Evolutionary conservation across 2,113 vertebrate genomes (phyloP).

Genomic region (Antechinus flavipes): DNA sequence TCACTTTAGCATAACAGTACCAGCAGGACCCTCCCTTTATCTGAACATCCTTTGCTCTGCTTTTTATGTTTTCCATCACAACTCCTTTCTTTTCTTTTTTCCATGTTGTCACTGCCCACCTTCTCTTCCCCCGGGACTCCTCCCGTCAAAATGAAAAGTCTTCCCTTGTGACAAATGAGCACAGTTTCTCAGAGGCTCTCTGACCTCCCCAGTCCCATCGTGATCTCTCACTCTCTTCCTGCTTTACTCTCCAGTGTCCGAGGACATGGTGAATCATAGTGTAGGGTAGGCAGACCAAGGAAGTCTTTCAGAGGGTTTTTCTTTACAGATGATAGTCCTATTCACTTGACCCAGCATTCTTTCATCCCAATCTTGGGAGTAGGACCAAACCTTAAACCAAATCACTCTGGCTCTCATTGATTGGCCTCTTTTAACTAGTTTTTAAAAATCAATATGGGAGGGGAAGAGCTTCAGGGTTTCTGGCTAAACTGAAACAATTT

Average conservation of each 20-base stretch:
- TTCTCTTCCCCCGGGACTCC: background rate
- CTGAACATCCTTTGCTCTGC: background rate
- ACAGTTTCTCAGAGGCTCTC: background rate
- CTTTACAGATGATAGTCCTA: background rate
- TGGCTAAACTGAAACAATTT: too few relatives aligned
- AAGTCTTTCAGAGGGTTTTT: background rate
- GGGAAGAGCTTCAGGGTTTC: too few relatives aligned
- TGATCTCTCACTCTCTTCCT: background rate
- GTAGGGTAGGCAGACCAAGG: too few relatives aligned
- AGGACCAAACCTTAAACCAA: too few relatives aligned
- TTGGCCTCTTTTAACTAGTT: too few relatives aligned
- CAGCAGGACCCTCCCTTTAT: background rate
- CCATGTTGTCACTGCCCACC: background rate
- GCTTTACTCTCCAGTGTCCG: background rate
- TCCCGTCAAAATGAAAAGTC: background rate
- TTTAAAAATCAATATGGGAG: too few relatives aligned
- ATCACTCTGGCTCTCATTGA: too few relatives aligned
- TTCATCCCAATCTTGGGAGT: background rate
- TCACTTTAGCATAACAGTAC: background rate
- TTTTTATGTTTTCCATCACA: background rate
- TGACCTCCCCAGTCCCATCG: background rate
- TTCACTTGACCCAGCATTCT: background rate
- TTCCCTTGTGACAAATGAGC: background rate
- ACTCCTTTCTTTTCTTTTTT: background rate
- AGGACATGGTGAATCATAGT: background rate